Evolutionary conservation across 2,113 vertebrate genomes (phyloP), one percentile per base, ranked within the genome.

Genomic region (Gila orcuttii): DNA sequence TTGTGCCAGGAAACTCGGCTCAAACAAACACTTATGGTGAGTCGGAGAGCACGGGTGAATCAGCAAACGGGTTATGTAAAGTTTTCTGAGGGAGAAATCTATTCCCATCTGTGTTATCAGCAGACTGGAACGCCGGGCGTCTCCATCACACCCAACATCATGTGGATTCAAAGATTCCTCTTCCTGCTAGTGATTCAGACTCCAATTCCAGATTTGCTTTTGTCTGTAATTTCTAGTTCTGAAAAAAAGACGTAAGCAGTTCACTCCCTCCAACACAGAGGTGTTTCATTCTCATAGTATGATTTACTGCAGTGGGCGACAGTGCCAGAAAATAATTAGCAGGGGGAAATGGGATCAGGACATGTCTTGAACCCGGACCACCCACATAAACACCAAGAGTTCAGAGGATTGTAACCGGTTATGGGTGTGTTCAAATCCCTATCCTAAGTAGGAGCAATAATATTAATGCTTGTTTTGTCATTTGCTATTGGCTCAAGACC

Each of bases 21-120:
- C 66, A 73, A 69, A 47, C 71, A 82, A 82, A 69, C 7, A 50
- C 57, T 76, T 62, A 6, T 7, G 33, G 13, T 17, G 6, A 50
- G 10, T 36, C 15, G 57, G 60, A 71, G 28, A 55, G 57, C 21
- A 85, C 10, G 19, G 45, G 84, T 85, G 45, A 66, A 52, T 85
- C 21, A 47, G 71, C 59, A 64, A 52, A 85, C 17, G 62, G 88
- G 71, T 86, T 87, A 68, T 87, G 78, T 12, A 52, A 85, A 69
- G 36, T 15, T 83, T 79, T 86, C 47, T 68, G 21, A 59, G 62
- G 82, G 28, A 76, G 68, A 74, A 84, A 75, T 86, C 4, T 19
- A 85, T 64, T 69, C 47, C 6, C 86, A 52, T 77, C 74, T 42
- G 78, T 76, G 45, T 84, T 78, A 76, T 75, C 19, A 68, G 73